A percentile compares a stretch with the other conserved stretches of the same genome.
Evolutionary conservation across 2,888 invertebrate species (phyloP).

Genomic region (Lymantria dispar): DNA sequence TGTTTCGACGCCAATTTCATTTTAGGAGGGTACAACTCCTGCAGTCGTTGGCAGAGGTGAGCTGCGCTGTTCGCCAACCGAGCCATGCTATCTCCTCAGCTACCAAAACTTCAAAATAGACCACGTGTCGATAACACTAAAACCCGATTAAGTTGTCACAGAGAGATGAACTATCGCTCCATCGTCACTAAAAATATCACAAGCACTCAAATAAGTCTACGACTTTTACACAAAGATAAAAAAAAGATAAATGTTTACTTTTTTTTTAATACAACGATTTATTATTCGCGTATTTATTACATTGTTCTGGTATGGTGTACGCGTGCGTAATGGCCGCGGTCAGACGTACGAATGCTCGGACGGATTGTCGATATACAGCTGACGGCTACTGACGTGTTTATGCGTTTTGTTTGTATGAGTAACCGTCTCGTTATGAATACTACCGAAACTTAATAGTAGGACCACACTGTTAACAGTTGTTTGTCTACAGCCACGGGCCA

Average conservation of each 20-base stretch:
- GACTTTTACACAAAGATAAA: conserved; percentile 10
- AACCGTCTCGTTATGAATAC: too few species aligned
- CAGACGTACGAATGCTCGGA: conserved; percentile 14
- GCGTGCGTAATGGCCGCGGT: conserved; percentile 33
- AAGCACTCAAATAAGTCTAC: background rate
- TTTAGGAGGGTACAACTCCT: conserved; percentile 70
- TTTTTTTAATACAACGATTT: background rate
- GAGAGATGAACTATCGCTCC: background rate
- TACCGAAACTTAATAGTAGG: too few species aligned
- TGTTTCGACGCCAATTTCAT: conserved; percentile 53
- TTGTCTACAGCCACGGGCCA: too few species aligned
- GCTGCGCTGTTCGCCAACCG: conserved; percentile 65
- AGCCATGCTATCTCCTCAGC: conserved; percentile 48
- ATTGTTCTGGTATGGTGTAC: background rate
- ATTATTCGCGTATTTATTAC: background rate
- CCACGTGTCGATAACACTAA: conserved; percentile 37
- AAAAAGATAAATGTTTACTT: background rate
- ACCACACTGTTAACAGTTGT: too few species aligned
- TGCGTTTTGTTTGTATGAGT: too few species aligned
- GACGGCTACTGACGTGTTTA: too few species aligned
- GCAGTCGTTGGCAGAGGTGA: conserved; percentile 68
- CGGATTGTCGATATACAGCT: background rate
- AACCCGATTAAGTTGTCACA: conserved; percentile 25
- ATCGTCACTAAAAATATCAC: background rate
- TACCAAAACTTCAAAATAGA: background rate